Evolutionary conservation across 1,140 invertebrate genomes (phyloP).

Genomic region (Chelonus insularis): DNA sequence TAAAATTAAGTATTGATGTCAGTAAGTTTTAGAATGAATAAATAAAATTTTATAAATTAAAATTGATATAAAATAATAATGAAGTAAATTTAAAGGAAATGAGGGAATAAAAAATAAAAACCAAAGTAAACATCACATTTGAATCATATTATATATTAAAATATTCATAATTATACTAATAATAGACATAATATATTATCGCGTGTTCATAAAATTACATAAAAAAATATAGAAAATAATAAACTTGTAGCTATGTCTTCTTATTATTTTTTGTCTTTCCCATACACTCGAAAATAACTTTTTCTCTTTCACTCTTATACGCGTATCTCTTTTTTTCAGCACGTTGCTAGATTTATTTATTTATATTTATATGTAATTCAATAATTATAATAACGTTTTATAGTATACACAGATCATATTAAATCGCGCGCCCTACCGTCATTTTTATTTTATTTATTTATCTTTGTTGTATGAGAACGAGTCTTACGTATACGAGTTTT

Average conservation of each 20-base stretch:
- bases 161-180: conserved; percentile 57
- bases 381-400: conserved; percentile 20
- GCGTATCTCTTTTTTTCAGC: conserved; percentile 30
- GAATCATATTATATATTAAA: conserved; percentile 60
- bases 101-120: conserved; percentile 47
- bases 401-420: too few relatives aligned
- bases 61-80: conserved; percentile 38
- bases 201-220: conserved; percentile 58
- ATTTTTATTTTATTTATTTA: conserved; percentile 22
- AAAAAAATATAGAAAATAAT: conserved; percentile 62
- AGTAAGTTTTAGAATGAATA: conserved; percentile 6
- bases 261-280: conserved; percentile 29
- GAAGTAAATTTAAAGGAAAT: conserved; percentile 42
- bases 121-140: conserved; percentile 52
- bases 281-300: conserved; percentile 29
- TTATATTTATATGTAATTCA: conserved; percentile 17
- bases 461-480: conserved; percentile 11
- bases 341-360: neutral
- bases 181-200: conserved; percentile 55
- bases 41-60: conserved; percentile 20
- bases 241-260: conserved; percentile 47
- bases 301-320: conserved; percentile 8
- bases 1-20: too few relatives aligned
- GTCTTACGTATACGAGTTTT: conserved; percentile 13
- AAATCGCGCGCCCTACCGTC: too few relatives aligned